Base-by-base conservation (phyloP, 2,888 invertebrate genomes). In the Nemotelus nigrinus region DNA sequence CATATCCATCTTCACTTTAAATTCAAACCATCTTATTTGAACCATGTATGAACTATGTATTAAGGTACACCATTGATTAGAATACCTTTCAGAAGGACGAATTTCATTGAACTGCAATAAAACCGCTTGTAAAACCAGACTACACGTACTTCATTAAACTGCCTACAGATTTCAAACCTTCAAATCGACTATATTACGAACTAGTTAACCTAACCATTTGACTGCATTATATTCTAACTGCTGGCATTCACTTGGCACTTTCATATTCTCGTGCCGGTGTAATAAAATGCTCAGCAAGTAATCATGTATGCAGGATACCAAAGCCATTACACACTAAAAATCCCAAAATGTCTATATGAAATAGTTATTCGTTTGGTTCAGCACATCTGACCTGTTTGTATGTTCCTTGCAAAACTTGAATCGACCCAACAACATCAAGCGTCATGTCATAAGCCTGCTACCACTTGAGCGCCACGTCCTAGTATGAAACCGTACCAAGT, bases 291-390 rank as follows among this genome's bases (percentile, higher is more conserved):
- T 55, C 55, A 0, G 10, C 5, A 55, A 53, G 63, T 48, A 63
- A 74, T 74, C 63, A 50, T 48, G 63, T 74, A 74, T 74, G 74
- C 74, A 74, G 47, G 74, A 74, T 60, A 74, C 63, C 74, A 8
- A 60, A 47, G 50, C 53, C 70, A 70, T 70, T 70, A 70, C 63
- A 48, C 74, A 48, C 74, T 50, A 60, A 74, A 74, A 74, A 60
- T 60, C 63, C 63, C 48, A 10, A 74, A 74, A 60, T 60, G 60
- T 63, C 63, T 48, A 48, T 74, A 60, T 60, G 58, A 72, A 58
- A 63, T 74, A 74, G 74, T 74, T 74, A 74, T 60, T 50, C 63
- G 74, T 48, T 63, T 63, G 39, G 60, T 60, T 47, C 39, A 47
- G 41, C 43, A 70, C 8, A 43, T 70, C 70, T 70, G 70, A 70